Conservation (phyloP, 2,888 invertebrate genomes). For the Scrobipalpa costella region DNA sequence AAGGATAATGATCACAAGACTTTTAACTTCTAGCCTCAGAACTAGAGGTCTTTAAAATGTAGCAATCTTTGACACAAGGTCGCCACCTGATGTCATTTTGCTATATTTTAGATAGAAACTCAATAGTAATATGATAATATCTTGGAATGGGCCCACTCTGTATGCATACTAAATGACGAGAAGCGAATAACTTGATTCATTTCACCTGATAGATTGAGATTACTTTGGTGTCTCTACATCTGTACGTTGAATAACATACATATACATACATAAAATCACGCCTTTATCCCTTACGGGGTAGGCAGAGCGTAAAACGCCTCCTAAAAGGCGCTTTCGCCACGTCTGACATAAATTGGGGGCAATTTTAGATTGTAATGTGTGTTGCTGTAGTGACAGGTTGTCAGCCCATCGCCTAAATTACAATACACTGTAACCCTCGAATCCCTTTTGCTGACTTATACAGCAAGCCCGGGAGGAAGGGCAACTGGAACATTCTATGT, state of each 20-base stretch:
- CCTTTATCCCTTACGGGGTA: too few relatives aligned
- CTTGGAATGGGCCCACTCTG: conserved; percentile 2
- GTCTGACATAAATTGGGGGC: too few relatives aligned
- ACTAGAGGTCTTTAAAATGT: conserved; percentile 15
- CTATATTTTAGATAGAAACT: conserved; percentile 9
- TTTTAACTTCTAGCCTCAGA: conserved; percentile 3
- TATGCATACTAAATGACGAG: conserved; percentile 4
- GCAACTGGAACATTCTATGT: too few relatives aligned
- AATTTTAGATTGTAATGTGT: too few relatives aligned
- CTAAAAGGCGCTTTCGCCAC: too few relatives aligned
- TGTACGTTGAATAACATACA: not conserved
- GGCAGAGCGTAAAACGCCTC: too few relatives aligned
- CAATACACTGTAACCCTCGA: too few relatives aligned
- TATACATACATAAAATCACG: too few relatives aligned
- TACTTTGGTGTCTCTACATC: not conserved
- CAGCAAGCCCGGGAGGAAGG: too few relatives aligned
- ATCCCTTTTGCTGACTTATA: too few relatives aligned
- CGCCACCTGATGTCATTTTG: conserved; percentile 2
- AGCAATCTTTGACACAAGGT: conserved; percentile 23
- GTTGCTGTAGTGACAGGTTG: too few relatives aligned
- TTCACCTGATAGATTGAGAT: conserved; percentile 6
- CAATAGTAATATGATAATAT: not conserved
- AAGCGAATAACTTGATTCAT: conserved; percentile 12
- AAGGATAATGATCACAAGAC: not conserved
- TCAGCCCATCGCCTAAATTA: too few relatives aligned